A percentile compares a stretch with the other conserved stretches of the same genome.
Conservation (phyloP, 2,888 invertebrate species). For the Lasiommata megera region DNA sequence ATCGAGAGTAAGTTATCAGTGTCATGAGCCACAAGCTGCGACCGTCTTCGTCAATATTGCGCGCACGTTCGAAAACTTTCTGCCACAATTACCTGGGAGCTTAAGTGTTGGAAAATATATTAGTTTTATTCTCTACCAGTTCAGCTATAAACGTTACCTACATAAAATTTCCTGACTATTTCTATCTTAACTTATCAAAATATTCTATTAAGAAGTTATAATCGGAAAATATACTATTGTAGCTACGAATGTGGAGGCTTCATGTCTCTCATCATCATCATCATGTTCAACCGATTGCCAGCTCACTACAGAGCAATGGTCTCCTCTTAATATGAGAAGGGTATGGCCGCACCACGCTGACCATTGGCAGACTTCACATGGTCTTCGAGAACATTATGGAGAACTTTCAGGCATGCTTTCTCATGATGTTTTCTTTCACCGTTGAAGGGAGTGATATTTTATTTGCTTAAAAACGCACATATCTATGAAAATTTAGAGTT, state of each 20-base stretch:
- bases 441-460: too few relatives aligned
- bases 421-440: too few relatives aligned
- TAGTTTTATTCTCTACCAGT: slow-evolving; percentile 47
- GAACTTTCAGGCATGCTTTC: too few relatives aligned
- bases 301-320: too few relatives aligned
- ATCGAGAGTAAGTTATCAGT: slow-evolving; percentile 22
- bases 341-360: too few relatives aligned
- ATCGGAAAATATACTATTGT: background rate
- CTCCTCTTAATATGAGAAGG: too few relatives aligned
- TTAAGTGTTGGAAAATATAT: slow-evolving; percentile 80
- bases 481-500: too few relatives aligned
- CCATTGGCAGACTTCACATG: too few relatives aligned
- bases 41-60: slow-evolving; percentile 68
- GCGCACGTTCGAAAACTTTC: slow-evolving; percentile 76
- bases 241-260: background rate
- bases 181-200: background rate
- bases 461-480: too few relatives aligned
- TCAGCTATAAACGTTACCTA: background rate
- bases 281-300: too few relatives aligned
- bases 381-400: too few relatives aligned
- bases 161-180: background rate
- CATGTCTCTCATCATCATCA: too few relatives aligned
- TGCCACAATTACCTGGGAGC: slow-evolving; percentile 81
- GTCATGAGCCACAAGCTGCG: slow-evolving; percentile 33
- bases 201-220: background rate